These are phyloP conservation scores for Vollenhovia emeryi DNA, from an alignment of 1,140 invertebrate genomes.

Conservation along the genomic window DNA sequence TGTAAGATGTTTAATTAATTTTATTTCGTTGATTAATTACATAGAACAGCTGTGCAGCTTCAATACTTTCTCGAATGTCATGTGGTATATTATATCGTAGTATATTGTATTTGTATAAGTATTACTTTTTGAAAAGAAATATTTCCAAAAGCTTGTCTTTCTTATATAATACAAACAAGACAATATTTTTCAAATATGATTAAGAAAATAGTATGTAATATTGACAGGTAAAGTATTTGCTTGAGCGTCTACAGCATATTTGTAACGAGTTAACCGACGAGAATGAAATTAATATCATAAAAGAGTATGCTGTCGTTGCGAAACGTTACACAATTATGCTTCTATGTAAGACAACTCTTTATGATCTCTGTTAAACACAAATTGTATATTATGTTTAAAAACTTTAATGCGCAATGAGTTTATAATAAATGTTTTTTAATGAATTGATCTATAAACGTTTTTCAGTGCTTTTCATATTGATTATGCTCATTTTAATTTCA, in stretches of 20 bases:
- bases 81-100: too few relatives aligned
- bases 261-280: background rate
- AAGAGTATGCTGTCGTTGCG: background rate
- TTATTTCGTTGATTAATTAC: too few relatives aligned
- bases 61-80: too few relatives aligned
- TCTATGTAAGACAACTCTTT: background rate
- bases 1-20: too few relatives aligned
- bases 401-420: background rate
- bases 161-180: too few relatives aligned
- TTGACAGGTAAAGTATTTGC: background rate
- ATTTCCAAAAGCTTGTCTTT: too few relatives aligned
- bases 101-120: too few relatives aligned
- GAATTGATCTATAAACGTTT: background rate
- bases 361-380: background rate
- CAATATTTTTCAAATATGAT: too few relatives aligned
- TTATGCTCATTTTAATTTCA: background rate
- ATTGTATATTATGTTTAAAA: background rate
- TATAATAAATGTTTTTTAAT: background rate
- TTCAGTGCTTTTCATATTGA: background rate
- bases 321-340: background rate
- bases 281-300: conserved; percentile 6
- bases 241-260: background rate
- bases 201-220: too few relatives aligned
- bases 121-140: too few relatives aligned
- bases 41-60: too few relatives aligned